Evolutionary conservation across 2,888 invertebrate species (phyloP).

Genomic region (Steinernema hermaphroditum): DNA sequence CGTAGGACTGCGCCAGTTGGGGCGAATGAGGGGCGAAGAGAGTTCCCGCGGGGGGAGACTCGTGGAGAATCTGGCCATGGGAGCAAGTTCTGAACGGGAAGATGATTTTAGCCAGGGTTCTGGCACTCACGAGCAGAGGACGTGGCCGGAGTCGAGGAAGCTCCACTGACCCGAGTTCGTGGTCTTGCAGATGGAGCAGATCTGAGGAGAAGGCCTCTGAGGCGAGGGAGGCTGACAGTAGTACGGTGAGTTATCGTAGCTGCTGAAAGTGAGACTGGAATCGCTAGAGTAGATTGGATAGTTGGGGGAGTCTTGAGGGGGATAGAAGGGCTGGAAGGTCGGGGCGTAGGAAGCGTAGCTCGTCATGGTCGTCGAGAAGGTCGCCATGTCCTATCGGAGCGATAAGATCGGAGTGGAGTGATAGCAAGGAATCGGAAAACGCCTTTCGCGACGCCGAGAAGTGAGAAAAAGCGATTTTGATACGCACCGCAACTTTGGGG

Average conservation of each 20-base stretch:
- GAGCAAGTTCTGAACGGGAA: neutral
- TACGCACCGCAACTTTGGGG: neutral
- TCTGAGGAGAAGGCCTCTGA: neutral
- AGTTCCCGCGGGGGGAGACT: neutral
- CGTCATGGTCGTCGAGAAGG: neutral
- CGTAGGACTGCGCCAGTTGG: too few relatives aligned
- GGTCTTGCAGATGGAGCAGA: neutral
- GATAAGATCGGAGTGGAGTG: neutral
- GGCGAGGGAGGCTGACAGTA: neutral
- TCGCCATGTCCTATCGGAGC: neutral
- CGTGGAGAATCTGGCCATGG: neutral
- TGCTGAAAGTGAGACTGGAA: neutral
- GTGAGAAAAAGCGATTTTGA: conserved; percentile 6
- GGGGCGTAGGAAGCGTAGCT: too few relatives aligned
- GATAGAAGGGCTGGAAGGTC: too few relatives aligned
- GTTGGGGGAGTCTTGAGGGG: too few relatives aligned
- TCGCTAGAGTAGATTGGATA: neutral
- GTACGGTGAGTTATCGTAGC: neutral
- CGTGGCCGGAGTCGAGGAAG: neutral
- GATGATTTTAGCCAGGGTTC: neutral
- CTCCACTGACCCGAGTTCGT: neutral
- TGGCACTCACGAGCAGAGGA: neutral
- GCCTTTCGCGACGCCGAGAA: neutral
- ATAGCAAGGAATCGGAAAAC: neutral
- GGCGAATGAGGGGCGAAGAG: neutral